These are phyloP conservation scores for Fulmarus glacialis DNA, from an alignment of 2,113 vertebrate species.

Conservation along the genomic window DNA sequence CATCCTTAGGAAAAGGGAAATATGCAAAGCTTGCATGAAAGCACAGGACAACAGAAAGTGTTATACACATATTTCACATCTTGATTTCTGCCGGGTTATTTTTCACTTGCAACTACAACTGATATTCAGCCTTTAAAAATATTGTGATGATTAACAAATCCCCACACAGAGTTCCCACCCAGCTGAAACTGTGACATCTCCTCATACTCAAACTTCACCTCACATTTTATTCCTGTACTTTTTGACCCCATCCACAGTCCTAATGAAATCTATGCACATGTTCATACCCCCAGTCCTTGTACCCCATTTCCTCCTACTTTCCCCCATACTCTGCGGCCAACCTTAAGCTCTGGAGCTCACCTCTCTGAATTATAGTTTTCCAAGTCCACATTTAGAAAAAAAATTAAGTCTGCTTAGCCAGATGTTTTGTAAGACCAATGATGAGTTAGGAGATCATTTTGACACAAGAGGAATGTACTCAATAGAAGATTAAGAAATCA, in stretches of 20 bases:
- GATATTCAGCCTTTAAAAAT: neutral
- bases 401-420: neutral
- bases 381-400: neutral
- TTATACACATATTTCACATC: neutral
- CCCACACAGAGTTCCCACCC: neutral
- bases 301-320: neutral
- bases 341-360: neutral
- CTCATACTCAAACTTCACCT: neutral
- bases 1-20: neutral
- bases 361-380: neutral
- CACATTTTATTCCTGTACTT: neutral
- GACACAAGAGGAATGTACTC: neutral
- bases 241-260: neutral
- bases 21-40: neutral
- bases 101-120: neutral
- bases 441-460: neutral
- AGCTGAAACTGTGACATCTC: neutral
- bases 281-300: neutral
- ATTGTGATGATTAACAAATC: neutral
- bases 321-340: neutral
- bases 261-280: neutral
- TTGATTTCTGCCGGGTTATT: neutral
- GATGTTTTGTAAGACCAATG: neutral
- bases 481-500: neutral
- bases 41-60: fast-evolving